phyloP scores from a whole-genome alignment of 92 coral and sea anemone genomes.

The Isaurus tuberculatus region DNA sequence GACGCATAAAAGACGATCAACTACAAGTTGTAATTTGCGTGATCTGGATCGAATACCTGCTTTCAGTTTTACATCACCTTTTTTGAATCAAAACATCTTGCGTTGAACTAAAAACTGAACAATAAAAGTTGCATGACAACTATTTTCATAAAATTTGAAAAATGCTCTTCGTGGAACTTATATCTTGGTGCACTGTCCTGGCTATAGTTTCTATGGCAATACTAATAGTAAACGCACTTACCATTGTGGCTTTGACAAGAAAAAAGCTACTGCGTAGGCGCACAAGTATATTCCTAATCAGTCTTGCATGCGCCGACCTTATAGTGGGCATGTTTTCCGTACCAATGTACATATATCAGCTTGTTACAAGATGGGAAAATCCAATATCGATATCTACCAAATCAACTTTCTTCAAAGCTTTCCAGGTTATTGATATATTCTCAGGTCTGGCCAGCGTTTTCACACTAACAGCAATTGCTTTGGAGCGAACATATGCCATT shows the following conservation, averaged over 20 bases:
- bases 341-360: slow-evolving; percentile 77
- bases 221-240: slow-evolving; percentile 70
- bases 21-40: no score
- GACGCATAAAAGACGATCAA: no score
- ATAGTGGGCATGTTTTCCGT: slow-evolving; percentile 81
- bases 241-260: slow-evolving; percentile 80
- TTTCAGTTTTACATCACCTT: no score
- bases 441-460: slow-evolving; percentile 83
- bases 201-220: slow-evolving; percentile 73
- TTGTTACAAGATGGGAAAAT: slow-evolving; percentile 53
- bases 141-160: neutral
- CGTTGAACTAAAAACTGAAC: no score
- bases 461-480: slow-evolving; percentile 82
- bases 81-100: no score
- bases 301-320: slow-evolving; percentile 76
- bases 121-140: neutral
- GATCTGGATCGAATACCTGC: no score
- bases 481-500: slow-evolving; percentile 82
- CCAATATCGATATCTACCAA: neutral
- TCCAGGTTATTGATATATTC: slow-evolving; percentile 74
- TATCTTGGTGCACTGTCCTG: slow-evolving; percentile 74
- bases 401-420: slow-evolving; percentile 58
- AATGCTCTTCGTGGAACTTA: slow-evolving; percentile 34
- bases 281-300: slow-evolving; percentile 78
- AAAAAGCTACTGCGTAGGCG: slow-evolving; percentile 77